Evolutionary conservation across 2,113 vertebrate genomes (phyloP).

Genomic region (Scomber japonicus): DNA sequence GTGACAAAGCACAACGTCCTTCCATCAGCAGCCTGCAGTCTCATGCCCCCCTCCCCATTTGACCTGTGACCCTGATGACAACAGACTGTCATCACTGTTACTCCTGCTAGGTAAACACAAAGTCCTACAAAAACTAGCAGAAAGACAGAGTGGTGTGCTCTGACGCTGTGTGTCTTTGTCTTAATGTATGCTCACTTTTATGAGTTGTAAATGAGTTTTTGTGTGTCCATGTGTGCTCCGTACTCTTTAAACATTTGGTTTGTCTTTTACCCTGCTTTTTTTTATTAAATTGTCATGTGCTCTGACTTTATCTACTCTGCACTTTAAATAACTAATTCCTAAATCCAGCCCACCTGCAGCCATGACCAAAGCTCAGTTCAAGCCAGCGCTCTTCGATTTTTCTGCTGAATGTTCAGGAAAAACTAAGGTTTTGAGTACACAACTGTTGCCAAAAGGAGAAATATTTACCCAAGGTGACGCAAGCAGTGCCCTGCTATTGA

Average conservation of each 20-base stretch:
- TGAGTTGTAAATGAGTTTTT: background rate
- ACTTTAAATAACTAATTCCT: constrained; percentile 47
- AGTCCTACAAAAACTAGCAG: constrained; percentile 55
- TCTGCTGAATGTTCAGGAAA: constrained; percentile 75
- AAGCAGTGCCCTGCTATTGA: constrained; percentile 69
- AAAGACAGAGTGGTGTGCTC: constrained; percentile 8
- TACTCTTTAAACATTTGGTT: constrained; percentile 38
- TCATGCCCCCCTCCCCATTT: constrained; percentile 58
- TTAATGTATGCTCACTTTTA: constrained; percentile 30
- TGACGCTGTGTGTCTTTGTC: constrained; percentile 17
- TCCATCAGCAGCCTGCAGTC: constrained; percentile 72
- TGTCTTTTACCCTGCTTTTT: constrained; percentile 22
- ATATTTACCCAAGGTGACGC: constrained; percentile 79
- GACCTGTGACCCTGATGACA: constrained; percentile 82
- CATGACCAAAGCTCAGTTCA: constrained; percentile 6
- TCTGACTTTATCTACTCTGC: constrained; percentile 1
- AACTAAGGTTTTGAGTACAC: constrained; percentile 34
- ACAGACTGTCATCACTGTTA: constrained; percentile 81
- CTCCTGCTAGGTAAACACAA: constrained; percentile 79
- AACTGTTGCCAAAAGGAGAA: constrained; percentile 71
- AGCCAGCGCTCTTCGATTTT: constrained; percentile 55
- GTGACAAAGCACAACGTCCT: constrained; percentile 72
- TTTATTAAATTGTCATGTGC: constrained; percentile 23
- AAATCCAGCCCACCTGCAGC: constrained; percentile 54
- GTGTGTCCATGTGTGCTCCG: constrained; percentile 15